Evolutionary conservation across 2,797 vertebrate genomes (phyloP).

Genomic region (Eidolon dupreanum): DNA sequence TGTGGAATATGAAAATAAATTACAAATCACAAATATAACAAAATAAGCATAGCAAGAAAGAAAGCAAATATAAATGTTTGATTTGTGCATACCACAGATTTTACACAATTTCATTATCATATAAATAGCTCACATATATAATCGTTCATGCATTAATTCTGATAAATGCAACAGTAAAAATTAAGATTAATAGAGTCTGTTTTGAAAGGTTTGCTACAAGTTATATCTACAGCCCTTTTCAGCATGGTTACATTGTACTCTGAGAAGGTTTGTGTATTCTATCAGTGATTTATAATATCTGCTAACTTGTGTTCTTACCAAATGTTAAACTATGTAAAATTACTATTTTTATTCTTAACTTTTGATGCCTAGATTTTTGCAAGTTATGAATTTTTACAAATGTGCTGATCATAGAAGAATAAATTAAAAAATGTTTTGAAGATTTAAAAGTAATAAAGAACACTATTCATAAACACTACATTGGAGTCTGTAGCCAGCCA

Average conservation of each 20-base stretch:
- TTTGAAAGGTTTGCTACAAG: constrained; percentile 78
- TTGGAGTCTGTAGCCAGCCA: constrained; percentile 40
- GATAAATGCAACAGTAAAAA: constrained; percentile 87
- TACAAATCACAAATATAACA: constrained; percentile 77
- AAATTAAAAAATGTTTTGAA: constrained; percentile 64
- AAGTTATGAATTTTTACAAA: constrained; percentile 66
- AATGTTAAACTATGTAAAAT: constrained; percentile 77
- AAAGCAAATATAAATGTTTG: constrained; percentile 82
- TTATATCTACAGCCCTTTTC: constrained; percentile 80
- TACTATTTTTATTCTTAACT: constrained; percentile 75
- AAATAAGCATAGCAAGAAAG: constrained; percentile 81
- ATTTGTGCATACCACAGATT: constrained; percentile 80
- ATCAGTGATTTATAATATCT: constrained; percentile 82
- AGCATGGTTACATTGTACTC: constrained; percentile 78
- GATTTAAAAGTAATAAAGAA: constrained; percentile 56
- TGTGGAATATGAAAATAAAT: constrained; percentile 83
- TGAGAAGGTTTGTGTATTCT: constrained; percentile 77
- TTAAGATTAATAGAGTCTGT: constrained; percentile 86
- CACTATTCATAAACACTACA: constrained; percentile 63
- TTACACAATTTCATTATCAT: constrained; percentile 87
- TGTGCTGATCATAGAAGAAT: constrained; percentile 43
- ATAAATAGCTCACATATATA: constrained; percentile 86
- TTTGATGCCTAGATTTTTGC: constrained; percentile 71
- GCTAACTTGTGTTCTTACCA: constrained; percentile 83
- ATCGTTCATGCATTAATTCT: constrained; percentile 82